Conservation (phyloP, 2,888 invertebrate species). For the Alentia gelatinosa region DNA sequence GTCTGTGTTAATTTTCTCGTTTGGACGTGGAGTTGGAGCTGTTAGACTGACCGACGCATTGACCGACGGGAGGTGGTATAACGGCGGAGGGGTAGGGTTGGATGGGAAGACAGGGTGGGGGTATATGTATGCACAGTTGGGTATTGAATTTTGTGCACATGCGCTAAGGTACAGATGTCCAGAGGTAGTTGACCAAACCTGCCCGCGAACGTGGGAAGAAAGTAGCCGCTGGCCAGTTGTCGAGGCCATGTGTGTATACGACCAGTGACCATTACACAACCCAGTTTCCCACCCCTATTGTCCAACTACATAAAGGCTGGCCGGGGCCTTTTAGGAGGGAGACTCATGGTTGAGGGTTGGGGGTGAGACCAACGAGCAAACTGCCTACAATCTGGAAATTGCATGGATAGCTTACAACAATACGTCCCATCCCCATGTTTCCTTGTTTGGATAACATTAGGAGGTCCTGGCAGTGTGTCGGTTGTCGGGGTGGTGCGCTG, state of each 20-base stretch:
- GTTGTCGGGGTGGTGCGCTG: neutral
- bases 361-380: constrained; percentile 36
- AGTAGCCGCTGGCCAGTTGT: constrained; percentile 46
- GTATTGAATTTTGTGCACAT: neutral
- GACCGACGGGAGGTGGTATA: neutral
- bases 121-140: neutral
- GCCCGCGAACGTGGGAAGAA: constrained; percentile 34
- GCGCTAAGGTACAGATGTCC: neutral
- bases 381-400: constrained; percentile 20
- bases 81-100: neutral
- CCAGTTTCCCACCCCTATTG: constrained; percentile 18
- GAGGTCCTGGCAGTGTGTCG: neutral
- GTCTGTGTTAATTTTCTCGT: constrained; percentile 15
- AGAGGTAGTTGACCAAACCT: constrained; percentile 33
- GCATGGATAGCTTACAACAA: constrained; percentile 30
- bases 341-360: neutral
- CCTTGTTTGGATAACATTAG: constrained; percentile 31
- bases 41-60: no score
- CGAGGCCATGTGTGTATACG: constrained; percentile 19
- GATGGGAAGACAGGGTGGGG: neutral
- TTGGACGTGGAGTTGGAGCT: neutral
- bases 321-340: neutral
- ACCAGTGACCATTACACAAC: constrained; percentile 23
- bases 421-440: constrained; percentile 4
- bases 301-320: neutral